Conservation (phyloP, 2,797 vertebrate genomes). For the Sebastes oblongus region DNA sequence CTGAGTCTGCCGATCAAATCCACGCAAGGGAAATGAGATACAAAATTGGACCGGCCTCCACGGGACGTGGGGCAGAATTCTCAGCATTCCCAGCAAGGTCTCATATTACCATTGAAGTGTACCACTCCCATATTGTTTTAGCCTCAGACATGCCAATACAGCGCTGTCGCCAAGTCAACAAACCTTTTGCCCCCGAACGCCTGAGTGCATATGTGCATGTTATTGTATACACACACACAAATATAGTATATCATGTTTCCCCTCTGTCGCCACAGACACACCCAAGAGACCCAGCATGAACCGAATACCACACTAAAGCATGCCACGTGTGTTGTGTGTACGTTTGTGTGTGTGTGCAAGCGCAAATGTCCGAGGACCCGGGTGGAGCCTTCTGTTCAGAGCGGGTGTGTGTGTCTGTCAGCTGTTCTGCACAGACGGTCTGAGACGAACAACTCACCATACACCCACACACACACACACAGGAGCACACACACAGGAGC, state of each 20-base stretch:
- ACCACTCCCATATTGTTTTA: slow-evolving; percentile 37
- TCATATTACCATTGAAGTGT: slow-evolving; percentile 34
- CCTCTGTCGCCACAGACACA: slow-evolving; percentile 63
- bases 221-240: slow-evolving; percentile 26
- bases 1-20: slow-evolving; percentile 15
- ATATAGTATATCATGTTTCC: slow-evolving; percentile 61
- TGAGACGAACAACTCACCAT: slow-evolving; percentile 66
- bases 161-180: slow-evolving; percentile 43
- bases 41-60: background rate
- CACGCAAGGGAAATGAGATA: slow-evolving; percentile 26
- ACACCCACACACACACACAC: slow-evolving; percentile 56
- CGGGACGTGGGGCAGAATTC: background rate
- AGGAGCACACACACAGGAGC: slow-evolving; percentile 26
- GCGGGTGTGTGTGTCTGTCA: slow-evolving; percentile 68
- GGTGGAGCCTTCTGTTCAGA: slow-evolving; percentile 73
- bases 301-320: slow-evolving; percentile 61
- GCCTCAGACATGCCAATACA: slow-evolving; percentile 21
- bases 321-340: slow-evolving; percentile 36
- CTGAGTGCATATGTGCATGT: slow-evolving; percentile 33
- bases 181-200: slow-evolving; percentile 59
- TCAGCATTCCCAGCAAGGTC: slow-evolving; percentile 13
- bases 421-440: slow-evolving; percentile 79
- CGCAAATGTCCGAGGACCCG: slow-evolving; percentile 48
- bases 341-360: slow-evolving; percentile 13
- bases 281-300: slow-evolving; percentile 63